These are phyloP conservation scores for Dascillus cervinus DNA, from an alignment of 2,888 invertebrate species.

Conservation along the genomic window DNA sequence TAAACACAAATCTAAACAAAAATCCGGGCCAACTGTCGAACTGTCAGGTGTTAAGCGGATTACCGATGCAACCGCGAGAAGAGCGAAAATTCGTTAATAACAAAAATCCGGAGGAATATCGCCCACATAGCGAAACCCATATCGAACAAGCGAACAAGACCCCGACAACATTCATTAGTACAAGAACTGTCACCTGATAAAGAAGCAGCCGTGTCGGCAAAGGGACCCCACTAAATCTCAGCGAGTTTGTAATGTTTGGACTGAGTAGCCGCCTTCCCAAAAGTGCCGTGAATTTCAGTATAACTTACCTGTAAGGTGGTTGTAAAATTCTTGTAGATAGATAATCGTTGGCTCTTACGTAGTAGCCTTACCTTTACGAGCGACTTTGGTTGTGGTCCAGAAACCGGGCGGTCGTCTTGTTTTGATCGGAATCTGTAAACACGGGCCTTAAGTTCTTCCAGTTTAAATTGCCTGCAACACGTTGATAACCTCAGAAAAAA, in stretches of 20 bases:
- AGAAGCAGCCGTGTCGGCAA: constrained; percentile 38
- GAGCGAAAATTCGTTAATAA: too few species aligned
- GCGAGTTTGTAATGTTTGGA: constrained; percentile 33
- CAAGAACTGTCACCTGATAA: constrained; percentile 40
- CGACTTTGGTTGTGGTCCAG: constrained; percentile 23
- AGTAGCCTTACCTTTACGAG: constrained; percentile 18
- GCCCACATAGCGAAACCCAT: constrained; percentile 8
- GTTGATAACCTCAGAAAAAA: too few species aligned
- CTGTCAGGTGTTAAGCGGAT: too few species aligned
- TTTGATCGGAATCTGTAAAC: constrained; percentile 39
- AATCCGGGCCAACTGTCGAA: too few species aligned
- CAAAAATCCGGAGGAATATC: too few species aligned
- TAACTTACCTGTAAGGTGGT: constrained; percentile 15
- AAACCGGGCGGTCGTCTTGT: constrained; percentile 36
- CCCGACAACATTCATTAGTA: constrained; percentile 40
- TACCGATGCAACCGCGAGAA: too few species aligned
- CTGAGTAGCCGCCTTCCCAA: constrained; percentile 26
- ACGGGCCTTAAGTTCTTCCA: constrained; percentile 30
- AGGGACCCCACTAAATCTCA: constrained; percentile 36
- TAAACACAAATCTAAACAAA: too few species aligned
- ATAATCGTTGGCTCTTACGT: constrained; percentile 10
- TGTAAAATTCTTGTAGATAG: constrained; percentile 8
- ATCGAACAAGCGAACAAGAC: constrained; percentile 29
- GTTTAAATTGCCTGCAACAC: constrained; percentile 37
- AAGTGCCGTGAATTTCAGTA: constrained; percentile 17